Base-by-base conservation (phyloP, 2,113 vertebrate species). In the Montifringilla adamsi region DNA sequence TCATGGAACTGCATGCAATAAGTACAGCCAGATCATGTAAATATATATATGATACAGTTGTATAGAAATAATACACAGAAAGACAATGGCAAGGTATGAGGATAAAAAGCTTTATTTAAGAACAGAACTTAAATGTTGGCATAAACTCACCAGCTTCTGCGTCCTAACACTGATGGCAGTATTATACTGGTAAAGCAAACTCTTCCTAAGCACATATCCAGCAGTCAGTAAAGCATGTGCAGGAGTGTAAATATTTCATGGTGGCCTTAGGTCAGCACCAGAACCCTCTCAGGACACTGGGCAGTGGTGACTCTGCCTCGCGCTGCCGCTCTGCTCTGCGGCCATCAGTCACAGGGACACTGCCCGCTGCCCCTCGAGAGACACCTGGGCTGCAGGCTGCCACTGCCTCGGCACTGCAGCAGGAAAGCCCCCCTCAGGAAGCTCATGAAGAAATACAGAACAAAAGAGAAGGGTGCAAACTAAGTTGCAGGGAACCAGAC, bases 91-190 rank as follows among this genome's bases (percentile, higher is more conserved):
- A 67, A 70, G 33, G 15, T 24, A 2, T 78, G 72, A 78, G 30
- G 44, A 33, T 78, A 60, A 78, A 92, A 78, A 75, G n/a, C 75
- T 83, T 93, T 80, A 79, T 93, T 90, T 84, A 80, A 77, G 67
- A 91, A 67, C 43, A 93, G 41, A 92, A 88, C 47, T 77, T 66
- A 93, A 87, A 62, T 37, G 39, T 58, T 93, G 59, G 50, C 47
- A 41, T 93, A 62, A 90, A 64, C 60, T 90, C 67, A 27, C 28
- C 47, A 62, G 35, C 35, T 76, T 69, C 63, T 93, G 39, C 75
- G 77, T 80, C 35, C 1, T 80, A 77, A 85, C 50, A 30, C 30
- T 50, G 46, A 70, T 79, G 67, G 55, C 75, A 63, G 46, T 35
- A 27, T 79, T 87, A 55, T 50, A 67, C 10, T 59, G 55, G 87